Conservation (phyloP, 2,113 vertebrate species). For the Columba janthina region DNA sequence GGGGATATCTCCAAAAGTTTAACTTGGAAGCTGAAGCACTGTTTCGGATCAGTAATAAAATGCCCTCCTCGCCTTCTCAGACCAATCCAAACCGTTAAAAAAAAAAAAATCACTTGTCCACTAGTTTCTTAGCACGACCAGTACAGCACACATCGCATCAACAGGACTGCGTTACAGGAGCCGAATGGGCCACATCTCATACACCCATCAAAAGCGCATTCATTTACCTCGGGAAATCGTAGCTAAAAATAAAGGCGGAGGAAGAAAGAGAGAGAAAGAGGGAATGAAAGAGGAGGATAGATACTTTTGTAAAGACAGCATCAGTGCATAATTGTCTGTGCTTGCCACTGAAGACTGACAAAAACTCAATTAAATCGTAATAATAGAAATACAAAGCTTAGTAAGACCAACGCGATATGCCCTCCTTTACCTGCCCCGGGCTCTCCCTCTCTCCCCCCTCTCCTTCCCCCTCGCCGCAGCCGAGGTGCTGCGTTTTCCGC, state of each 20-base stretch:
- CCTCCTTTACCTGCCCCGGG: conserved; percentile 8
- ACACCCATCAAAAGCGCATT: background rate
- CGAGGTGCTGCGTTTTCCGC: background rate
- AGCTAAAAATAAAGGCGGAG: background rate
- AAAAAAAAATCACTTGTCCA: background rate
- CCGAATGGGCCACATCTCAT: conserved; percentile 7
- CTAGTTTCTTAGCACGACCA: background rate
- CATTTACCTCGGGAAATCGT: background rate
- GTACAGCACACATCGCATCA: background rate
- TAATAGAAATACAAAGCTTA: background rate
- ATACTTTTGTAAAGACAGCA: background rate
- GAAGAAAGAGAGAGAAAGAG: background rate
- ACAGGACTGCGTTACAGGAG: background rate
- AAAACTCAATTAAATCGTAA: background rate
- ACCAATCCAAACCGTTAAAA: background rate
- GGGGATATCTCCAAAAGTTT: background rate
- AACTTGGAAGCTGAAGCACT: background rate
- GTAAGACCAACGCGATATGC: background rate
- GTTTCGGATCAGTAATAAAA: background rate
- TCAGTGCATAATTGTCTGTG: background rate
- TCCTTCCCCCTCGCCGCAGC: background rate
- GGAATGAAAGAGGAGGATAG: background rate
- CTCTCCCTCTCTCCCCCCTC: background rate
- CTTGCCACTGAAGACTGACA: background rate
- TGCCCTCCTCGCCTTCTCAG: background rate